A percentile compares a stretch with the other conserved stretches of the same genome.
phyloP scores from a whole-genome alignment of 2,113 vertebrate genomes.

The Triplophysa tibetana region DNA sequence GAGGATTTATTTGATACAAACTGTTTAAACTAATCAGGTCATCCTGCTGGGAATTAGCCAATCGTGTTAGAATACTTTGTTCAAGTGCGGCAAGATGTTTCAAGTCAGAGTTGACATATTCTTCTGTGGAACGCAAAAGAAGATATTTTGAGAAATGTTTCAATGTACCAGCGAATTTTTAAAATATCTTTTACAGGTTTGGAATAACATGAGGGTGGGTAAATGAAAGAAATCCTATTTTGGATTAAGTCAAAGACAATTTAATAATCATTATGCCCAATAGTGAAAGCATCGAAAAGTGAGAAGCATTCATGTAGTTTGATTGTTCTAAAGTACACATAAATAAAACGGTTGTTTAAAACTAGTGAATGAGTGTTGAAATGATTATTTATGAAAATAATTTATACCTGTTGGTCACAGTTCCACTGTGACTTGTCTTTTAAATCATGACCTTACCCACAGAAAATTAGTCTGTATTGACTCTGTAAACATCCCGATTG shows the following conservation, averaged over 20 bases:
- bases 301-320: too few species aligned
- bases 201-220: too few species aligned
- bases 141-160: too few species aligned
- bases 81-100: too few species aligned
- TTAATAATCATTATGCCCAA: background rate
- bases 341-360: background rate
- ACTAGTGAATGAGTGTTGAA: background rate
- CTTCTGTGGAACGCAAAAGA: too few species aligned
- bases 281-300: background rate
- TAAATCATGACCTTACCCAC: background rate
- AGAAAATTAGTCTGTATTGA: conserved; percentile 11
- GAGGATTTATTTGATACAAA: background rate
- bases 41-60: too few species aligned
- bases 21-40: background rate
- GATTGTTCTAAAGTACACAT: background rate
- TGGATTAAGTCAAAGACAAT: background rate
- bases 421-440: background rate
- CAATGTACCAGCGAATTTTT: too few species aligned
- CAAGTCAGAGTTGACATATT: too few species aligned
- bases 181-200: too few species aligned
- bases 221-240: too few species aligned
- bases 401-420: background rate
- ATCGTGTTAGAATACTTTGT: too few species aligned
- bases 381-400: background rate
- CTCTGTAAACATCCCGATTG: conserved; percentile 32